A percentile compares a stretch with the other conserved stretches of the same genome.
These are phyloP conservation scores for Borostomias antarcticus DNA, from an alignment of 2,797 vertebrate genomes.

Conservation along the genomic window DNA sequence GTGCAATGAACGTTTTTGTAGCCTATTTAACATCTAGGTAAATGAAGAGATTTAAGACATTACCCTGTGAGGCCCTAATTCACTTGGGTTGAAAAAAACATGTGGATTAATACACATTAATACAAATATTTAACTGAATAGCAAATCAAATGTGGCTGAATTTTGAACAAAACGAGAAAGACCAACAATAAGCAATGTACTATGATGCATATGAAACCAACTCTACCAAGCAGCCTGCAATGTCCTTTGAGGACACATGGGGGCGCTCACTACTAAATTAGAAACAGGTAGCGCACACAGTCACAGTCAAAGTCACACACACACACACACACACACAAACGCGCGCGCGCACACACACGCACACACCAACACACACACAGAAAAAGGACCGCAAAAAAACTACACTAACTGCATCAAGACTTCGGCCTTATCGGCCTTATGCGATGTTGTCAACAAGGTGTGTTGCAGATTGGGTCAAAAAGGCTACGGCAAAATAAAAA, in stretches of 20 bases:
- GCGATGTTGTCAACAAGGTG: constrained; percentile 45
- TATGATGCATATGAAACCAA: background rate
- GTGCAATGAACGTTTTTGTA: background rate
- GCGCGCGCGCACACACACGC: background rate
- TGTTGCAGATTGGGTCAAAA: constrained; percentile 41
- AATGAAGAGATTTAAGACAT: too few species aligned
- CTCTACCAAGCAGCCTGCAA: background rate
- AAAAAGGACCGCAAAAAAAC: constrained; percentile 18
- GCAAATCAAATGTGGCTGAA: constrained; percentile 1
- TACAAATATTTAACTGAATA: background rate
- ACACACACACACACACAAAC: constrained; percentile 4
- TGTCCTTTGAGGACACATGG: constrained; percentile 51
- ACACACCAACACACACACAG: background rate
- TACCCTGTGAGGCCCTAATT: too few species aligned
- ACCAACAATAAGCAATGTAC: background rate
- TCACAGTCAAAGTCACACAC: background rate
- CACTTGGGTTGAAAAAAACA: background rate
- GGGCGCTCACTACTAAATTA: constrained; percentile 72
- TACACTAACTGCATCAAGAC: constrained; percentile 43
- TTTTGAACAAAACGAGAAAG: background rate
- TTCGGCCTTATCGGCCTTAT: constrained; percentile 32
- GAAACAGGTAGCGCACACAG: too few species aligned
- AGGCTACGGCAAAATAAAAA: too few species aligned
- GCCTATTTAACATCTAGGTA: too few species aligned
- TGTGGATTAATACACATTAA: background rate